These are phyloP conservation scores for Pomatorhinus ruficollis DNA, from an alignment of 2,113 vertebrate species.

Conservation along the genomic window DNA sequence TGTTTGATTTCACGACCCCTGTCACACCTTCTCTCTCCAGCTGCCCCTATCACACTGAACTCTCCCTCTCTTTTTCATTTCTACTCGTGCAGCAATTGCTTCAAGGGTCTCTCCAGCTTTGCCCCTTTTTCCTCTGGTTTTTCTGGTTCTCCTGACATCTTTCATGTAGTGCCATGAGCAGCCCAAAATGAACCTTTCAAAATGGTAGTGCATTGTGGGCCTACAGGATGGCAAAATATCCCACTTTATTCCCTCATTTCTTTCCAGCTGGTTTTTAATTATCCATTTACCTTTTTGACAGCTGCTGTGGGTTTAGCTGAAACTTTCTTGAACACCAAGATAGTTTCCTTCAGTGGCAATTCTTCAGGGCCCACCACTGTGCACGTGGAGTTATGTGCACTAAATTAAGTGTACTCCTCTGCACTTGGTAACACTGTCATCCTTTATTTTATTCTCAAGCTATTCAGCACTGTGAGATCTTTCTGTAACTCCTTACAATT, in stretches of 20 bases:
- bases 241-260: not conserved
- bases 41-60: not conserved
- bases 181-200: not conserved
- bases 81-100: not conserved
- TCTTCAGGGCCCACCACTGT: not conserved
- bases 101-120: not conserved
- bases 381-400: not conserved
- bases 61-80: not conserved
- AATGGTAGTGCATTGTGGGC: rapidly evolving
- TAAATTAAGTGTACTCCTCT: not conserved
- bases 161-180: not conserved
- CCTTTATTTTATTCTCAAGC: not conserved
- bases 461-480: not conserved
- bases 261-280: not conserved
- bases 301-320: not conserved
- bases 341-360: not conserved
- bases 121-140: not conserved
- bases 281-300: not conserved
- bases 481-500: not conserved
- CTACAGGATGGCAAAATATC: not conserved
- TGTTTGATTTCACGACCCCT: not conserved
- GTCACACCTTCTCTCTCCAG: not conserved
- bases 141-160: not conserved
- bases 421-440: not conserved
- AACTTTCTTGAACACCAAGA: not conserved